phyloP scores from a whole-genome alignment of 1,140 invertebrate species.

The Drosophila sechellia region DNA sequence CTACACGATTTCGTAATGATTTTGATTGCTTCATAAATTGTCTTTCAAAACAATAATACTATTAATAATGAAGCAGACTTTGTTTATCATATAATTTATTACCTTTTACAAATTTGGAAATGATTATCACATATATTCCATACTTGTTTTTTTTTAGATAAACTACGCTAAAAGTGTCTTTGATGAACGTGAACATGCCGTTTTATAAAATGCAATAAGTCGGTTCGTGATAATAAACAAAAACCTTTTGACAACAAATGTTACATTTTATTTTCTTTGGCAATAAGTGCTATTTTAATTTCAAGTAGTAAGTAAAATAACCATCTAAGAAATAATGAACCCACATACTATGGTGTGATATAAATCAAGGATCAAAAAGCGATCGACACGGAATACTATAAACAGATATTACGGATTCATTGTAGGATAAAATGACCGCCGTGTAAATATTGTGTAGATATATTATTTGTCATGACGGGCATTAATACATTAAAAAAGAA shows the following conservation, averaged over 20 bases:
- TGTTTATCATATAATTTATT: conserved; percentile 16
- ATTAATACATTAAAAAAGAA: conserved; percentile 27
- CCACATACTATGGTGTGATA: conserved; percentile 22
- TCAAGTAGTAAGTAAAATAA: conserved; percentile 10
- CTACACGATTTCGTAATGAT: too few species aligned
- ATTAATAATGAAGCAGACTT: not conserved
- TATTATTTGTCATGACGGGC: conserved; percentile 40
- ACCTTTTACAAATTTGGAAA: conserved; percentile 33
- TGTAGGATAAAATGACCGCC: not conserved
- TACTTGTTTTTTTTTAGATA: conserved; percentile 88
- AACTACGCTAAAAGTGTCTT: conserved; percentile 95
- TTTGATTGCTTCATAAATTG: too few species aligned
- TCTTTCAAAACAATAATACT: too few species aligned
- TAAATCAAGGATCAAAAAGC: conserved; percentile 31
- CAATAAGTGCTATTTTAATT: conserved; percentile 27
- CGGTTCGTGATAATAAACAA: conserved; percentile 52
- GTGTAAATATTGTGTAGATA: conserved; percentile 9
- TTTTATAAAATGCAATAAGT: conserved; percentile 52
- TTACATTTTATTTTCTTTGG: conserved; percentile 43
- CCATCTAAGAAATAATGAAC: conserved; percentile 1
- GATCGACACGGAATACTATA: conserved; percentile 40
- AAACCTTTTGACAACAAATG: conserved; percentile 33
- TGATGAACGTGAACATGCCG: conserved; percentile 88
- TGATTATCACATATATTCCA: conserved; percentile 31
- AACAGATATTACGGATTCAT: conserved; percentile 7